Evolutionary conservation across 2,888 invertebrate genomes (phyloP), one percentile per base, ranked within the genome.

Genomic region (Netelia melanura): DNA sequence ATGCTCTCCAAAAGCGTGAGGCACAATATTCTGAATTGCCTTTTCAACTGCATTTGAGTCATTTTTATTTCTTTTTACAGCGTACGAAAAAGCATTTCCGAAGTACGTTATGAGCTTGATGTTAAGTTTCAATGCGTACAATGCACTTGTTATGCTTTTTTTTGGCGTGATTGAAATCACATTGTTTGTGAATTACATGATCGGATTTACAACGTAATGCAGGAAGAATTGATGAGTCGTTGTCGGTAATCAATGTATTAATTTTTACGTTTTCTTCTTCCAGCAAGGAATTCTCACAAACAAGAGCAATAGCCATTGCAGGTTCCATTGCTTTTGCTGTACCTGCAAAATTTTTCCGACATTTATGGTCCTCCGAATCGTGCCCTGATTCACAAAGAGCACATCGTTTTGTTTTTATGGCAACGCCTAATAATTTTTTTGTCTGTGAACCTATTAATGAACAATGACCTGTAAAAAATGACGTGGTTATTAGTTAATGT

Each of bases 321-420:
- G 85, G 70, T 56, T 89, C 86, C 89, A 89, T 89, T 2, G 81
- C 70, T 77, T 88, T 89, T 1, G 87, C 81, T 48, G 86, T 86
- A 17, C 86, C 87, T 17, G 48, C 38, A 62, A 86, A 88, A 77
- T 86, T 87, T 38, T 74, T 52, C 23, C 87, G 70, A 52, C 86
- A 87, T 62, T 86, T 84, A 62, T 88, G 88, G 38, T 74, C 52
- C 14, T 56, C 10, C 54, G 76, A 72, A 23, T 23, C 10, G 52
- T 83, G 54, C 5, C 83, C 85, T 62, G 43, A 64, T 14, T 70
- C 74, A 62, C 77, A 85, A 11, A 25, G 48, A 11, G 71, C 52
- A 52, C 77, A 85, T 67, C 5, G 30, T 30, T 30, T 30, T 30
- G 30, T 30, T 30, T 30, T 30, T 30, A 30, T 30, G 30, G 5